Evolutionary conservation across 2,797 vertebrate species (phyloP).

Genomic region (Hozukius guyotensis): DNA sequence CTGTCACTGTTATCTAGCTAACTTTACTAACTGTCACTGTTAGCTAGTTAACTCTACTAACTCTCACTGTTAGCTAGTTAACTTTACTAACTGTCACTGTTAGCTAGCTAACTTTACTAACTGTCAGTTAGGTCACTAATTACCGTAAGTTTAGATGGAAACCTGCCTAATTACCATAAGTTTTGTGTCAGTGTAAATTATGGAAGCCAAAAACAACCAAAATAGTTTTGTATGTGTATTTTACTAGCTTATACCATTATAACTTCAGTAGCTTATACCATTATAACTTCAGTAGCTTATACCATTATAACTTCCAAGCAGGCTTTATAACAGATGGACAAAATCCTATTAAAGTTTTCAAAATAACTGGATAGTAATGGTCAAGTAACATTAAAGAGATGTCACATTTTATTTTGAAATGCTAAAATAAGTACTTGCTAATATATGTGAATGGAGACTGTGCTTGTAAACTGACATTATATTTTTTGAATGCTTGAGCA

Average conservation of each 20-base stretch:
- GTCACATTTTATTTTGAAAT: not conserved
- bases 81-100: no score
- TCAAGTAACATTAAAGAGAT: not conserved
- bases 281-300: not conserved
- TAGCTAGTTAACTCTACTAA: rapidly evolving
- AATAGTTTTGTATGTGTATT: not conserved
- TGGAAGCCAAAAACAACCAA: not conserved
- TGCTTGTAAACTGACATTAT: not conserved
- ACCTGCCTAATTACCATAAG: not conserved
- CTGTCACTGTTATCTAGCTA: rapidly evolving
- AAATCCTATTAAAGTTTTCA: not conserved
- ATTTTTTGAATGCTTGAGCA: not conserved
- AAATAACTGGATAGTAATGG: not conserved
- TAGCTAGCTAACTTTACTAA: rapidly evolving
- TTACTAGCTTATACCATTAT: no score
- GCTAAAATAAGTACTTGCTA: not conserved
- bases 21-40: no score
- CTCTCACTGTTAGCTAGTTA: rapidly evolving
- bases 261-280: no score
- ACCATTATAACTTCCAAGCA: not conserved
- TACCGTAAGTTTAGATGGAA: not conserved
- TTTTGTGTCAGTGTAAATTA: not conserved
- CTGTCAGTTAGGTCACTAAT: no score
- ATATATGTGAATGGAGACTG: not conserved
- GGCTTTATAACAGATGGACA: not conserved